A percentile compares a stretch with the other conserved stretches of the same genome.
These are phyloP conservation scores for Minunthozetes semirufus DNA, from an alignment of 2,888 invertebrate species.

Conservation along the genomic window DNA sequence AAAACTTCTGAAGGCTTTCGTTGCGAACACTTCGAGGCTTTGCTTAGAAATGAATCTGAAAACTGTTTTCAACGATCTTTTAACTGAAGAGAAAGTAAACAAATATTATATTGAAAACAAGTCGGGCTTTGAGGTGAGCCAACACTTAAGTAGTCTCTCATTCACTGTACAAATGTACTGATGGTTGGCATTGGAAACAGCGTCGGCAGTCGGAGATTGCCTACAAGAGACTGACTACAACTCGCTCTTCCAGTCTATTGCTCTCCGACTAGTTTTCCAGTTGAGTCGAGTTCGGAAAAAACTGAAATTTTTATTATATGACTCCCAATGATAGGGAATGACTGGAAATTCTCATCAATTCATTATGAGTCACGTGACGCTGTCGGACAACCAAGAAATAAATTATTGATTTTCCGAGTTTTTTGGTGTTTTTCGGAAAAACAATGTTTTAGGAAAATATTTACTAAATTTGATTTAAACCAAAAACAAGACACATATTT, in stretches of 20 bases:
- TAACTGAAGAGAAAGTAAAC: neutral
- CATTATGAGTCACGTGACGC: neutral
- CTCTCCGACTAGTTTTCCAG: neutral
- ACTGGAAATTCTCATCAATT: neutral
- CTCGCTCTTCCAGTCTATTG: neutral
- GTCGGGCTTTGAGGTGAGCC: constrained; percentile 17
- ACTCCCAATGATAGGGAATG: too few species aligned
- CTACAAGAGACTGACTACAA: constrained; percentile 12
- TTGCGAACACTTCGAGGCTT: too few species aligned
- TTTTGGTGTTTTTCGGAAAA: too few species aligned
- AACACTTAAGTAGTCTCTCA: constrained; percentile 11
- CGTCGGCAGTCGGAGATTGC: neutral
- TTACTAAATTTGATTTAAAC: too few species aligned
- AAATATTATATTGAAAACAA: constrained; percentile 16
- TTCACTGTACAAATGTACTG: neutral
- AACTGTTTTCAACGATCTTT: neutral
- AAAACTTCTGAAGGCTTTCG: too few species aligned
- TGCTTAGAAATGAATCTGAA: too few species aligned
- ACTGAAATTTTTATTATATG: neutral
- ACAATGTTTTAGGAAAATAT: too few species aligned
- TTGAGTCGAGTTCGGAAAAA: constrained; percentile 4
- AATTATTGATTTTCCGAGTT: too few species aligned
- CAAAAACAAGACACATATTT: too few species aligned
- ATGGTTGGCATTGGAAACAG: neutral
- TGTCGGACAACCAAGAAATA: neutral